Conservation (phyloP, 2,888 invertebrate species). For the Dioctria rufipes region DNA sequence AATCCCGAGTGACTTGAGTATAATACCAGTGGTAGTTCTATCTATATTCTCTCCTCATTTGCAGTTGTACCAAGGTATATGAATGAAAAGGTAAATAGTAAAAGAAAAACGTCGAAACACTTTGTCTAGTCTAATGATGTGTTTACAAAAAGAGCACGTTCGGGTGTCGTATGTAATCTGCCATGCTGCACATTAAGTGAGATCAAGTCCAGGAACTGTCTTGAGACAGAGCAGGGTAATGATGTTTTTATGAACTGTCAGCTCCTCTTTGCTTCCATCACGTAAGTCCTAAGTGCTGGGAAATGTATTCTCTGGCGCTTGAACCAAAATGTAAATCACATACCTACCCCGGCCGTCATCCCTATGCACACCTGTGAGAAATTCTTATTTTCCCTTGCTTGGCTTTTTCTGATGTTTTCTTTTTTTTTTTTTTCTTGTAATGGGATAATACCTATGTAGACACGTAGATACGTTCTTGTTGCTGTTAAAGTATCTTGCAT, state of each 20-base stretch:
- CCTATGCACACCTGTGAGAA: too few relatives aligned
- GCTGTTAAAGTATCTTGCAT: neutral
- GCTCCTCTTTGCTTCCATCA: neutral
- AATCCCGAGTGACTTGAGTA: neutral
- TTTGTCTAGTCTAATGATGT: conserved; percentile 31
- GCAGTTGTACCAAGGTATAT: too few relatives aligned
- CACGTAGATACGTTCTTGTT: neutral
- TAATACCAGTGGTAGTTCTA: neutral
- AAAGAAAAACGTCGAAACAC: neutral
- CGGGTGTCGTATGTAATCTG: conserved; percentile 34
- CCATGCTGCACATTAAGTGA: neutral
- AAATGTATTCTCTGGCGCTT: neutral
- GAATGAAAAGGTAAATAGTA: neutral
- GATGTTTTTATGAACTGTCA: conserved; percentile 35
- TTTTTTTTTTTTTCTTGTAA: neutral
- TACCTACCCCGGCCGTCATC: conserved; percentile 4
- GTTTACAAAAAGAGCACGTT: conserved; percentile 17
- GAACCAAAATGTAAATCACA: conserved; percentile 26
- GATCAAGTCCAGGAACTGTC: conserved; percentile 21
- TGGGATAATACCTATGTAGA: neutral
- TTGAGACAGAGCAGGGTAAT: conserved; percentile 9
- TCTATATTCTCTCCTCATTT: too few relatives aligned
- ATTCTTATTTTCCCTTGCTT: too few relatives aligned
- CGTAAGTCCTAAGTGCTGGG: neutral
- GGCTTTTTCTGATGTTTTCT: neutral